A percentile compares a stretch with the other conserved stretches of the same genome.
These are phyloP conservation scores for Chionodraco myersi DNA, from an alignment of 2,113 vertebrate genomes.

Conservation along the genomic window DNA sequence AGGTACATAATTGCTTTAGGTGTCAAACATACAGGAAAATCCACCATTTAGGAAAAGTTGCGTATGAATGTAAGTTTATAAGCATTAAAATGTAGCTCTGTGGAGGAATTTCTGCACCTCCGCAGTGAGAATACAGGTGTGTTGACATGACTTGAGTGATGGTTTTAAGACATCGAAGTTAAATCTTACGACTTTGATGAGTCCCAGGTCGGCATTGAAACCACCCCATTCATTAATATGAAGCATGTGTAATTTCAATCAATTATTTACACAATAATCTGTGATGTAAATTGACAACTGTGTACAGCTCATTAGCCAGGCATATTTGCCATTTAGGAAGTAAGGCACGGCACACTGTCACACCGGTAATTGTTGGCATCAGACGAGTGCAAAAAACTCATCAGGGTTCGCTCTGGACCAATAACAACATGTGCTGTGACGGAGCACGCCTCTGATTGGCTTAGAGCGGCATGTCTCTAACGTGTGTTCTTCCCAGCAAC, in stretches of 20 bases:
- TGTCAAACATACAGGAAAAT: neutral
- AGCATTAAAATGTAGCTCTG: neutral
- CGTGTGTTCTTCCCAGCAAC: constrained; percentile 78
- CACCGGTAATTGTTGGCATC: constrained; percentile 30
- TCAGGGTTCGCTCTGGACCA: constrained; percentile 57
- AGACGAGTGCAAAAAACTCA: constrained; percentile 63
- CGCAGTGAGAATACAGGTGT: neutral
- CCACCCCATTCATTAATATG: neutral
- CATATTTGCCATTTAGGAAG: constrained; percentile 19
- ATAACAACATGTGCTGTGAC: constrained; percentile 59
- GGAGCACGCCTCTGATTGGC: constrained; percentile 66
- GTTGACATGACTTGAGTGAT: neutral
- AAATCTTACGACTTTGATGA: neutral
- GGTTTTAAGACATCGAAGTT: neutral
- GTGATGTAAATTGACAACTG: neutral
- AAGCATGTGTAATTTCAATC: neutral
- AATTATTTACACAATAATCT: neutral
- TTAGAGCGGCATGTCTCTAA: constrained; percentile 45
- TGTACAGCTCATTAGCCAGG: neutral
- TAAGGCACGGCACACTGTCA: constrained; percentile 4
- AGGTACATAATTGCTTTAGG: neutral
- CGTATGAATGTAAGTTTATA: neutral
- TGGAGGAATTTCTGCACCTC: neutral
- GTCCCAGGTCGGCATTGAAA: neutral
- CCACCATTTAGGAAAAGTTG: neutral